Conservation (phyloP, 2,797 vertebrate genomes). For the Takifugu ocellatus region DNA sequence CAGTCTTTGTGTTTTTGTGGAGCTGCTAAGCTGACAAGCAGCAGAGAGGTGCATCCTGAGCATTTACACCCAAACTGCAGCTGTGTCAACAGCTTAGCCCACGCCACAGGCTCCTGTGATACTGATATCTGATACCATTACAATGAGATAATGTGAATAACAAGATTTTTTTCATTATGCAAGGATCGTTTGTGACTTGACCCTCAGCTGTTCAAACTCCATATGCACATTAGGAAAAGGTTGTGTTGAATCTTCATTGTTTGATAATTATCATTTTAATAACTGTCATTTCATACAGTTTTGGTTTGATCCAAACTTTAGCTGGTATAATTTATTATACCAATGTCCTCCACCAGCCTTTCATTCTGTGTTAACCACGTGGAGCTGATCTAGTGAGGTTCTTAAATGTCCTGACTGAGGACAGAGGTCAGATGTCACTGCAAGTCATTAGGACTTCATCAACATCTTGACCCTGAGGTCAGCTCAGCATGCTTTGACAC, state of each 20-base stretch:
- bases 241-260: background rate
- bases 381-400: constrained; percentile 35
- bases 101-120: constrained; percentile 11
- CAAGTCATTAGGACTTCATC: constrained; percentile 18
- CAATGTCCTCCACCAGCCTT: constrained; percentile 4
- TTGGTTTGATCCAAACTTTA: constrained; percentile 11
- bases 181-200: background rate
- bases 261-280: background rate
- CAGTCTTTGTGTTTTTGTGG: constrained; percentile 34
- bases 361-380: constrained; percentile 28
- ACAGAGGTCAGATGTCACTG: constrained; percentile 41
- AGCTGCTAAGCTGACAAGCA: constrained; percentile 19
- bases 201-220: background rate
- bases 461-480: constrained; percentile 26
- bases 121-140: constrained; percentile 21
- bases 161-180: background rate
- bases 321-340: constrained; percentile 24
- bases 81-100: constrained; percentile 64
- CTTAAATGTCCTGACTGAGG: constrained; percentile 17
- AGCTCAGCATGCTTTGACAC: constrained; percentile 5
- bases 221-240: background rate
- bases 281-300: constrained; percentile 6
- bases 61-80: constrained; percentile 58
- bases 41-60: constrained; percentile 44
- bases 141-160: constrained; percentile 13